A percentile compares a stretch with the other conserved stretches of the same genome.
Conservation (phyloP, 2,113 vertebrate genomes). For the Peromyscus maniculatus region DNA sequence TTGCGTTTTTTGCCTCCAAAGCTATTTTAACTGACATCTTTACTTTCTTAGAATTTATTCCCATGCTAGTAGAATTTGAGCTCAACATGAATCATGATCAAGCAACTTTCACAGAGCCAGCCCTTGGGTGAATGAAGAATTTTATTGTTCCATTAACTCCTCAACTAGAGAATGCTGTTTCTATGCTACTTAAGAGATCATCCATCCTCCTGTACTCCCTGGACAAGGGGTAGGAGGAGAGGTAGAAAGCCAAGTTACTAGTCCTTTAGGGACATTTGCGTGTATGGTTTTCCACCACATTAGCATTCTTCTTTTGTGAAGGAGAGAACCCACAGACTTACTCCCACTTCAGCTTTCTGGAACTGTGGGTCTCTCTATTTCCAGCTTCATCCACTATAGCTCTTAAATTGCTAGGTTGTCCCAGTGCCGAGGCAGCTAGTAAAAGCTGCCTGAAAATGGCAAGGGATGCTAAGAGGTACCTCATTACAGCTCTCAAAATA, state of each 20-base stretch:
- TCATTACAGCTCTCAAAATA: constrained; percentile 82
- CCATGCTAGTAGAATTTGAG: constrained; percentile 24
- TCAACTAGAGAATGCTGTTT: neutral
- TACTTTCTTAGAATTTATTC: constrained; percentile 53
- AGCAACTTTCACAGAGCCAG: neutral
- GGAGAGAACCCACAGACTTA: neutral
- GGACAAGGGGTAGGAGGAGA: neutral
- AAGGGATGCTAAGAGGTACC: constrained; percentile 68
- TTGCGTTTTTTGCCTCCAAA: constrained; percentile 25
- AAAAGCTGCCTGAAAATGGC: constrained; percentile 79
- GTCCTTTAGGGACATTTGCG: neutral
- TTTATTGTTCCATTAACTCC: neutral
- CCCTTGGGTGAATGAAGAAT: neutral
- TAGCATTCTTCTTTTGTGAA: neutral
- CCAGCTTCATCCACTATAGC: constrained; percentile 77
- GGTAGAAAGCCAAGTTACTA: neutral
- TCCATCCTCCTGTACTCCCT: neutral
- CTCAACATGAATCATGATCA: neutral
- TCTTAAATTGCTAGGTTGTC: constrained; percentile 81
- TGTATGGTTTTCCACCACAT: neutral
- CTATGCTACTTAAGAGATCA: neutral
- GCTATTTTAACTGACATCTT: constrained; percentile 56
- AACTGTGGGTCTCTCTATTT: constrained; percentile 67
- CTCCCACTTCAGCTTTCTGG: neutral
- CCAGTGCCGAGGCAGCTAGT: constrained; percentile 62